Conservation (phyloP, 2,797 vertebrate genomes). For the Uromys caudimaculatus region DNA sequence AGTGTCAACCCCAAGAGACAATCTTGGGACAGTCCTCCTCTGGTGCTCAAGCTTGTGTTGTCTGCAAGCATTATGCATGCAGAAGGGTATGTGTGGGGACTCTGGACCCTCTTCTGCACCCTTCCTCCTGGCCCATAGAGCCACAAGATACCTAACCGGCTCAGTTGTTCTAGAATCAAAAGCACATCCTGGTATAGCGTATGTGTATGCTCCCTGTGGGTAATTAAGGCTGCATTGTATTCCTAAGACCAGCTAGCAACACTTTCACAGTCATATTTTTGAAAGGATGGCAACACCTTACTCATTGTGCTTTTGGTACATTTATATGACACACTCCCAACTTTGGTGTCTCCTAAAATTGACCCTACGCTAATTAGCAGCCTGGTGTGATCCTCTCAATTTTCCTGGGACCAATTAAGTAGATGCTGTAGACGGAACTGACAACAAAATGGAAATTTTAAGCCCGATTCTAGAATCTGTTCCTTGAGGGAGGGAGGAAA, state of each 20-base stretch:
- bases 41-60: neutral
- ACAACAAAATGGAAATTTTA: constrained; percentile 53
- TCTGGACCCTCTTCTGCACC: neutral
- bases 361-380: constrained; percentile 64
- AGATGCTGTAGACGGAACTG: constrained; percentile 54
- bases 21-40: neutral
- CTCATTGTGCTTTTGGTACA: constrained; percentile 26
- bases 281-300: constrained; percentile 31
- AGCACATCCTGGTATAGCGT: neutral
- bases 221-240: constrained; percentile 39
- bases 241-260: neutral
- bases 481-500: neutral
- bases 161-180: neutral
- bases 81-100: neutral
- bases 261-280: constrained; percentile 26
- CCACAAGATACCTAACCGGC: neutral
- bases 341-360: constrained; percentile 35
- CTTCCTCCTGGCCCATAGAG: neutral
- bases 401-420: constrained; percentile 59
- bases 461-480: constrained; percentile 31
- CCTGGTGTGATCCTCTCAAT: constrained; percentile 25
- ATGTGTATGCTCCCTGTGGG: neutral
- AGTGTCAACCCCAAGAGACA: neutral
- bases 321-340: constrained; percentile 26
- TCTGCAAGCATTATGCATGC: neutral